Base-by-base conservation (phyloP, 2,888 invertebrate species). In the Tetranychus piercei region DNA sequence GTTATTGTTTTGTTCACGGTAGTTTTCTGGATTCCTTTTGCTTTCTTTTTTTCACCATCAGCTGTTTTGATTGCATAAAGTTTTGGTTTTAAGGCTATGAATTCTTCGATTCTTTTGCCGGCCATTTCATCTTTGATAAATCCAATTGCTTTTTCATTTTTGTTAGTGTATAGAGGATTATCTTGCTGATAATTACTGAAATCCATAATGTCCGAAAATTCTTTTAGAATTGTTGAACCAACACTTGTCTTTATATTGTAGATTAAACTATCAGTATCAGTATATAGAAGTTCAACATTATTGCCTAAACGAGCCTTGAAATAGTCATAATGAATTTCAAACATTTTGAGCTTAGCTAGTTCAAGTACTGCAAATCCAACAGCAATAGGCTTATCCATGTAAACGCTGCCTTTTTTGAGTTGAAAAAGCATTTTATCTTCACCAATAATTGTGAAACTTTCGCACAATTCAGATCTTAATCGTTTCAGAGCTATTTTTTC, bases 291-390 rank as follows among this genome's bases (percentile, higher is more conserved):
- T 11, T 69, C 69, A 23, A 69, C 20, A 6, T 69, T 69, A 8
- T 23, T 20, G 20, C 6, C 6, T 11, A 20, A 69, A 69, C n/a
- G 9, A 5, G 5, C 5, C 5, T 23, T 23, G 23, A 69, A 69
- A 1, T 11, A 7, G 1, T 69, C 20, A 20, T 69, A 69, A 22
- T 69, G 69, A 6, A 69, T 22, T 9, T 69, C 69, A 22, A 23
- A 69, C 69, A 69, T 69, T 4, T 69, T 71, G 1, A 72, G 64
- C 75, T 81, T 81, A 1, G 77, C 78, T 2, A 80, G 44, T 44
- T 81, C 80, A 8, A 69, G 20, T 0, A 69, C 69, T 1, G 69
- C 34, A 22, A 69, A 69, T 6, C 69, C 69, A 20, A 69, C 23
- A 69, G 20, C 6, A 6, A 69, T 11, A 11, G 69, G 69, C 34